Base-by-base conservation (phyloP, 2,797 vertebrate genomes). In the Gobionotothen gibberifrons region DNA sequence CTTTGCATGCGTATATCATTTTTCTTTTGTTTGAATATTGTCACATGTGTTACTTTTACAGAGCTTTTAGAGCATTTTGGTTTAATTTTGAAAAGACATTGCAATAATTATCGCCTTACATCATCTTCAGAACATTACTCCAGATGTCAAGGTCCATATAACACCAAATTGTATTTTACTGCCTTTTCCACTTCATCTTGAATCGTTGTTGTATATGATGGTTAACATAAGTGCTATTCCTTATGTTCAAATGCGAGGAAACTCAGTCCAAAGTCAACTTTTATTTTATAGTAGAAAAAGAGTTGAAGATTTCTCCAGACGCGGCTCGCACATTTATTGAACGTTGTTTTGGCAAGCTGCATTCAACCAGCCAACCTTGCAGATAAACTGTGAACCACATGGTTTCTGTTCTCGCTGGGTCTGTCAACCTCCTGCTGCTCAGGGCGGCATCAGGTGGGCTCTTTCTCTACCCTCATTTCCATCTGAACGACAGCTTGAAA, bases 361-460 rank as follows among this genome's bases (percentile, higher is more conserved):
- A 14, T 44, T 9, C 43, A 16, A 36, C 36, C 4, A 36, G 10
- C 32, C 22, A 8, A 39, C 17, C 44, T 9, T 19, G 8, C n/a
- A 5, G 40, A 61, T 22, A 67, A 42, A 51, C 3, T 17, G 1
- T 43, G 48, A 65, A 40, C 17, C 36, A 4, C 21, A 19, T 9
- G 55, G 65, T 60, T 74, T 65, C 44, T 60, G 74, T 76, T 66
- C 39, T 17, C 21, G 9, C 44, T 12, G 63, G 21, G 19, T 19
- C 52, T 21, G n/a, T 22, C 15, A 42, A 36, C 16, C 29, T 59
- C 6, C 1, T 4, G 52, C 53, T 15, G 53, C 14, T 44, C 67
- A 3, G 42, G 9, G 52, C 43, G 36, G 49, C 66, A 62, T 49
- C 87, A 76, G 63, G 22, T 81, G 73, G 61, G 29, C 21, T 62